Evolutionary conservation across 2,113 vertebrate genomes (phyloP), one percentile per base, ranked within the genome.

Genomic region (Anguilla rostrata): DNA sequence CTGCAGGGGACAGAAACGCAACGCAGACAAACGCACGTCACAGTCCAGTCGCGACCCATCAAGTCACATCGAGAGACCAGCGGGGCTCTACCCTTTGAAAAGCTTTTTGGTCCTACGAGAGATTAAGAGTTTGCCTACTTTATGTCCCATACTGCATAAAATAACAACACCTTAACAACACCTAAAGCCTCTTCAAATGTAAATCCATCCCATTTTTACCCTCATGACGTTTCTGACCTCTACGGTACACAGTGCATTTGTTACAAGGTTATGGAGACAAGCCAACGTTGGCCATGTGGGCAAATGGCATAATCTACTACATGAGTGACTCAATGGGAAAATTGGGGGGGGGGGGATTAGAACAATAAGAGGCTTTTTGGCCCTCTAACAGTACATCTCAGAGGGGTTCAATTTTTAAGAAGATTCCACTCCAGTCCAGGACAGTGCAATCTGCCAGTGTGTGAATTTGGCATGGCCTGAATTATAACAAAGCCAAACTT

Each of bases 1-100:
- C 98, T 99, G 93, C 1, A 84, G 3, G 29, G 39, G 85, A 29
- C 88, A 53, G 85, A 1, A 43, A 34, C 26, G 6, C n/a, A 79
- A 41, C 78, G 57, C 22, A 84, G 34, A 0, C 26, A 75, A 12
- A 5, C 18, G 11, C 29, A 39, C 57, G 0, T 16, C 83, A 16
- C 26, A 3, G 4, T 66, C 22, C 22, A 20, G 22, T 66, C 2
- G 4, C 60, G 3, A 1, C 22, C 60, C 6, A 66, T 66, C 60
- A 66, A 66, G 34, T 34, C 34, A 34, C 34, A 34, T 34, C 34
- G 34, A 34, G 20, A 66, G 60, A 20, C 26, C 0, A 66, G 22
- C 18, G 3, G 22, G 3, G 12, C 57, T 60, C 57, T 16, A 15
- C 7, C 57, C 14, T 60, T 60, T 34, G 34, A 22, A 22, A 66